A percentile compares a stretch with the other conserved stretches of the same genome.
These are phyloP conservation scores for Julus scanicus DNA, from an alignment of 2,888 invertebrate genomes.

Conservation along the genomic window DNA sequence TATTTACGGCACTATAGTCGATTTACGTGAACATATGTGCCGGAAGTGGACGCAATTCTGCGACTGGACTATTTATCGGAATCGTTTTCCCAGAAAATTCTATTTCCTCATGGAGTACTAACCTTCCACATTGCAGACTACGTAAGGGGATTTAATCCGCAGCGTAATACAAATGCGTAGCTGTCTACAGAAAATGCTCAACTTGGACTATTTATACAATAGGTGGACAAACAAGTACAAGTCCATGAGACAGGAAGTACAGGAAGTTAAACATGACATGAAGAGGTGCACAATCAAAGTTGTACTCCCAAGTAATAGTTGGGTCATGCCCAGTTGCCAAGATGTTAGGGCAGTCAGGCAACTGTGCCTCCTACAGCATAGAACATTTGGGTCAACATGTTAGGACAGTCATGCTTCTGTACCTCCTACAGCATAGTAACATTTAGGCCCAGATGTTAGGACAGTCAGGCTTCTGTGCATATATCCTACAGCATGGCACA, in stretches of 20 bases:
- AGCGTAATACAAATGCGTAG: background rate
- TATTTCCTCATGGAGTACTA: constrained; percentile 32
- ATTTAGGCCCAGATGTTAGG: too few species aligned
- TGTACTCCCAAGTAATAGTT: too few species aligned
- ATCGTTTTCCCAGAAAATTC: background rate
- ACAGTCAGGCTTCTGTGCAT: too few species aligned
- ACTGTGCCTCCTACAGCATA: too few species aligned
- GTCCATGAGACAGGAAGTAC: background rate
- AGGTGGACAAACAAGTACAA: background rate
- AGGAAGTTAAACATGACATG: too few species aligned
- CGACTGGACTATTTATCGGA: background rate
- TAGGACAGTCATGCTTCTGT: too few species aligned
- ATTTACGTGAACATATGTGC: background rate
- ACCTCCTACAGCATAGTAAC: too few species aligned
- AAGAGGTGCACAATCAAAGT: too few species aligned
- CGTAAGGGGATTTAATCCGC: constrained; percentile 2
- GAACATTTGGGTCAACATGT: too few species aligned
- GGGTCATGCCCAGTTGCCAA: too few species aligned
- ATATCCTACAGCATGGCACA: too few species aligned
- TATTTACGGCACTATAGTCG: constrained; percentile 9
- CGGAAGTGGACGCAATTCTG: constrained; percentile 10
- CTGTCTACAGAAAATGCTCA: background rate
- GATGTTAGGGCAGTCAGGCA: too few species aligned
- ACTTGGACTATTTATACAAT: background rate
- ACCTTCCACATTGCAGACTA: background rate